Evolutionary conservation across 2,797 vertebrate genomes (phyloP).

Genomic region (Carcharodon carcharias): DNA sequence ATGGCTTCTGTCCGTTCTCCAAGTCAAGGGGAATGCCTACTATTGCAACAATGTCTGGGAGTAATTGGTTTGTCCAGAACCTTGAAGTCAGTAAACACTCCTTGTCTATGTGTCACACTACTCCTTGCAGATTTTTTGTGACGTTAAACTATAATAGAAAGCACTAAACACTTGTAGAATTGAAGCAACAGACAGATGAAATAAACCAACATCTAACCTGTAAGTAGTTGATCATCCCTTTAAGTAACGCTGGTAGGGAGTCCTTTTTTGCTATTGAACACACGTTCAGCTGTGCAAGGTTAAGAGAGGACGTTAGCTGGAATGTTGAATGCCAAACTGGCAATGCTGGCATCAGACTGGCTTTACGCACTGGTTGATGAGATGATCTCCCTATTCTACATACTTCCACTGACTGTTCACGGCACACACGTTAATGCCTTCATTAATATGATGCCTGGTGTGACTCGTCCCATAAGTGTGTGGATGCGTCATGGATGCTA

Average conservation of each 20-base stretch:
- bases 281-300: no score
- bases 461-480: neutral
- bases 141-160: neutral
- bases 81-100: neutral
- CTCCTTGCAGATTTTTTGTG: neutral
- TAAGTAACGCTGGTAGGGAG: no score
- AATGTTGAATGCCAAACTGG: neutral
- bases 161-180: neutral
- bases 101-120: neutral
- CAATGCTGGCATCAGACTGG: neutral
- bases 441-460: neutral
- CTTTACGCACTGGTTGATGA: neutral
- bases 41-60: neutral
- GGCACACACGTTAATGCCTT: neutral
- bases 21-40: neutral
- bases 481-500: neutral
- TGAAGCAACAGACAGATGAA: neutral
- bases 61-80: neutral
- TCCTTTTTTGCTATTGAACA: no score
- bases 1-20: neutral
- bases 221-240: no score
- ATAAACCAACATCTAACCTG: no score
- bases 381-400: neutral
- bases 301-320: neutral
- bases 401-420: neutral